Base-by-base conservation (phyloP, 2,888 invertebrate genomes). In the Orchestes rusci region DNA sequence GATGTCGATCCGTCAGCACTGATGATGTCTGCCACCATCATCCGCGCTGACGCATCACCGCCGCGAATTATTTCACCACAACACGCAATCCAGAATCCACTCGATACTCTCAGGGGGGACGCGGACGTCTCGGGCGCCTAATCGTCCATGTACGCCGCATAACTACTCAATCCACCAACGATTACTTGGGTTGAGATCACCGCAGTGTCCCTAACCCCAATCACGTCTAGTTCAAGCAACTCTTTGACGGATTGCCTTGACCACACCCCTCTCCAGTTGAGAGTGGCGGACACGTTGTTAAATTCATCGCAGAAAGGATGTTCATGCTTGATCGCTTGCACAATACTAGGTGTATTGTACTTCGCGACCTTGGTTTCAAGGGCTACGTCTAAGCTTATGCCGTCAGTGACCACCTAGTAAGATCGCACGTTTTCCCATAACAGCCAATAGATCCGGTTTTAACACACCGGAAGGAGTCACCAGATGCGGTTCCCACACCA, bases 351-450 rank as follows among this genome's bases (percentile, higher is more conserved):
- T 4, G 7, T 4, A 4, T 5, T n/a, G 15, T 36, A 36, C 12
- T 36, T 36, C 8, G 4, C 19, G 4, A 10, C 3, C 19, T 36
- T 36, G 10, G 19, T 17, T 17, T 4, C 10, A 12, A 19, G 36
- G 8, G 36, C 36, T 36, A 19, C n/a, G 10, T 36, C 36, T 12
- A 17, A 4, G 12, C 5, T 3, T 3, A 36, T 17, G 4, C 7
- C 3, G 13, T 36, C 36, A 15, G 36, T 36, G 18, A 36, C 36
- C n/a, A 36, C 20, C 15, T 36, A 36, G 17, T 3, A 36, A 7
- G 8, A 57, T 40, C 69, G 77, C 29, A 10, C 4, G n/a, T 10
- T 33, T n/a, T 10, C n/a, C 5, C 8, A 16, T 15, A 3, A 16
- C 16, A 4, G 16, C 16, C 13, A 33, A 3, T 8, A 33, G 3